Percentiles rank a stretch among this genome's conserved stretches.
phyloP scores from a whole-genome alignment of 2,113 vertebrate genomes.

The Cinclus mexicanus region DNA sequence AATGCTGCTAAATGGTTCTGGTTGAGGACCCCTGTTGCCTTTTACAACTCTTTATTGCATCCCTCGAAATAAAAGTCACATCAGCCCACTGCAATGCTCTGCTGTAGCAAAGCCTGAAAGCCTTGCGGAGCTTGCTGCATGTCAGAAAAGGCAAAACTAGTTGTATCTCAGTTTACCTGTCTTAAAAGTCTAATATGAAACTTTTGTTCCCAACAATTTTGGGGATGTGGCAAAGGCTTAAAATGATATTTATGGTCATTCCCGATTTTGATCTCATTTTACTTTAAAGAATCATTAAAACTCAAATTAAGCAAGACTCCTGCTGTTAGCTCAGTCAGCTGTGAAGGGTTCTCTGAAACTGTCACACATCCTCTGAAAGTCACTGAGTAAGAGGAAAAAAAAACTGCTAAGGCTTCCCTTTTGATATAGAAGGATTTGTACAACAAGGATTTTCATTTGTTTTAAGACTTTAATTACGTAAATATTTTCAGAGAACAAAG shows the following conservation, averaged over 20 bases:
- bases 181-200: not conserved
- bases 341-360: conserved; percentile 55
- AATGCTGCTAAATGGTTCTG: conserved; percentile 34
- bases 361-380: conserved; percentile 63
- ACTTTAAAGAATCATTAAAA: conserved; percentile 62
- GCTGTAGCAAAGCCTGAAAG: not conserved
- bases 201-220: conserved; percentile 24
- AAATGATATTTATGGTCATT: conserved; percentile 12
- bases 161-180: conserved; percentile 8
- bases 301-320: conserved; percentile 71
- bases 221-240: not conserved
- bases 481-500: conserved; percentile 65
- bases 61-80: not conserved
- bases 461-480: conserved; percentile 65
- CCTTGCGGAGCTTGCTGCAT: not conserved
- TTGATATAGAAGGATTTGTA: conserved; percentile 58
- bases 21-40: not conserved
- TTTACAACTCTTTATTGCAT: conserved; percentile 44
- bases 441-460: conserved; percentile 55
- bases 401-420: conserved; percentile 7
- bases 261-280: conserved; percentile 28
- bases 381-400: conserved; percentile 2
- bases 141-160: not conserved
- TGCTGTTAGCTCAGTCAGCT: conserved; percentile 59
- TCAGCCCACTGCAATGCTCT: not conserved